Evolutionary conservation across 2,888 invertebrate species (phyloP).

Genomic region (Entomobrya proxima): DNA sequence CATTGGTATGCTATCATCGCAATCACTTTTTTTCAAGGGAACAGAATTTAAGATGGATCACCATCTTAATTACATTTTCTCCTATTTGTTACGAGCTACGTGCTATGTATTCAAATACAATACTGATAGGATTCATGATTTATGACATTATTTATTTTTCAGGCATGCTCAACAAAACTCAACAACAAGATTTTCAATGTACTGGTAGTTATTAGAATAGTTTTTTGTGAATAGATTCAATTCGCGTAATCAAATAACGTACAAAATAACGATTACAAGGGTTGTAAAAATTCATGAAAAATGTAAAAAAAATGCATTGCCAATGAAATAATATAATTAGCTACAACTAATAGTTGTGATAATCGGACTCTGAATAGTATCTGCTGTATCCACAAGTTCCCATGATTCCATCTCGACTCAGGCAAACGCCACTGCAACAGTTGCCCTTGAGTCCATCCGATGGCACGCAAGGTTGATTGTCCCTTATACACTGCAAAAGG

Average conservation of each 20-base stretch:
- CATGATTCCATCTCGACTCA: slow-evolving; percentile 60
- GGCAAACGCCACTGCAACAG: slow-evolving; percentile 70
- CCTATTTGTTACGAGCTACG: too few relatives aligned
- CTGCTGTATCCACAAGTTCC: slow-evolving; percentile 60
- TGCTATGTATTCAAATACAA: too few relatives aligned
- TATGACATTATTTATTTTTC: too few relatives aligned
- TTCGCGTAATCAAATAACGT: too few relatives aligned
- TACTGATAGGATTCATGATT: too few relatives aligned
- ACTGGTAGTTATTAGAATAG: too few relatives aligned
- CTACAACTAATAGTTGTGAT: slow-evolving; percentile 44
- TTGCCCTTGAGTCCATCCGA: slow-evolving; percentile 69
- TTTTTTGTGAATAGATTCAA: too few relatives aligned
- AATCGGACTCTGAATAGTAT: slow-evolving; percentile 65
- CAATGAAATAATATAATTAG: background rate
- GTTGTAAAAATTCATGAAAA: background rate
- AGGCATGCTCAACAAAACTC: too few relatives aligned
- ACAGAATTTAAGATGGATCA: background rate
- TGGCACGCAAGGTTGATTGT: slow-evolving; percentile 68
- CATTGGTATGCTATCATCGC: background rate
- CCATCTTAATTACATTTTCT: too few relatives aligned
- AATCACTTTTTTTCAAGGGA: background rate
- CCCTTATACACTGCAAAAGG: slow-evolving; percentile 64
- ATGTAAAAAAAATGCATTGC: background rate
- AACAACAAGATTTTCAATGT: too few relatives aligned
- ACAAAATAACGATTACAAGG: background rate